These are phyloP conservation scores for Falco rusticolus DNA, from an alignment of 2,797 vertebrate species.

Conservation along the genomic window DNA sequence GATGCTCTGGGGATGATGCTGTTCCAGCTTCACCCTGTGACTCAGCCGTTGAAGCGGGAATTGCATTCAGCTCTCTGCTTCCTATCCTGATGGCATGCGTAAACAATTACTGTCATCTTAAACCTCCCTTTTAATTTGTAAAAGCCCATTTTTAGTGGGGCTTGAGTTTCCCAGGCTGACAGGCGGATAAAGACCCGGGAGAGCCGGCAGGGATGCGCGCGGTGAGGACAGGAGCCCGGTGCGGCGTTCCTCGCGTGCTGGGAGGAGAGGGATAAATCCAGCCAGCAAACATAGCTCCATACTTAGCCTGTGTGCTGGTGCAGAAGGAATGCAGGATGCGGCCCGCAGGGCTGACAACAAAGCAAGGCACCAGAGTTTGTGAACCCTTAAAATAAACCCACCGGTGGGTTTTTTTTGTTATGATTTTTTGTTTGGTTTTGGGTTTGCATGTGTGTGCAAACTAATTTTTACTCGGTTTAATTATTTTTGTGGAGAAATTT, in stretches of 20 bases:
- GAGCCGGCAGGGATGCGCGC: neutral
- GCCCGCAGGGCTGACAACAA: neutral
- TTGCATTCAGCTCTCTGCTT: neutral
- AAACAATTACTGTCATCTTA: neutral
- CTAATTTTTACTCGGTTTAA: neutral
- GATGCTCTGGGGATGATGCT: neutral
- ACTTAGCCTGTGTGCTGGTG: neutral
- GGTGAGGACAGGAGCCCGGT: accelerated
- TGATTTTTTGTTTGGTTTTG: accelerated
- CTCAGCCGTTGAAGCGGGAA: neutral
- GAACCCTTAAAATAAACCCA: neutral
- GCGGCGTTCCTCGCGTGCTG: neutral
- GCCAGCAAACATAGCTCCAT: neutral
- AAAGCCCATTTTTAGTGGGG: neutral
- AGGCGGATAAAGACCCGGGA: neutral
- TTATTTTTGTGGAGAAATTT: neutral
- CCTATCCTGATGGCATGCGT: neutral
- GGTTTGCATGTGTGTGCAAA: neutral
- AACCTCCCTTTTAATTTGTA: neutral
- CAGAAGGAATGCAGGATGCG: neutral
- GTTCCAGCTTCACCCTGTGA: neutral
- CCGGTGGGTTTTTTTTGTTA: neutral
- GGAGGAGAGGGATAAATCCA: neutral
- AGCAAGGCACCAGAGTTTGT: neutral
- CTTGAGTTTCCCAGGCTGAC: neutral